Conservation (phyloP, 2,888 invertebrate species). For the Drosophila engyochracea region DNA sequence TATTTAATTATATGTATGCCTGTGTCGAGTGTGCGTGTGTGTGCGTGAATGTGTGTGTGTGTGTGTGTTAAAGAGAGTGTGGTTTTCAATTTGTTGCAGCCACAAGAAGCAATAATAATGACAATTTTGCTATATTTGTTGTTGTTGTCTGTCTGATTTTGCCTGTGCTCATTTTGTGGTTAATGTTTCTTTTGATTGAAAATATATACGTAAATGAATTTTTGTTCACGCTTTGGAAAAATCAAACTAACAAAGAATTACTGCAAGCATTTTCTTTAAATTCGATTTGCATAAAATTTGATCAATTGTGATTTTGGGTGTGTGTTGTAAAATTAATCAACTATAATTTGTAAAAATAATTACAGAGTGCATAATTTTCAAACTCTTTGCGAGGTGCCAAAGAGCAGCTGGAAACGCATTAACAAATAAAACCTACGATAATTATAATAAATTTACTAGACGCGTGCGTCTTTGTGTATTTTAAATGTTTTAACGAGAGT, state of each 20-base stretch:
- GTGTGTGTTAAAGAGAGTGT: conserved; percentile 41
- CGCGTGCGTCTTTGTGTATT: conserved; percentile 48
- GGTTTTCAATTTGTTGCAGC: conserved; percentile 55
- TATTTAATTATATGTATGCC: conserved; percentile 47
- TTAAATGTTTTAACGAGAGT: conserved; percentile 44
- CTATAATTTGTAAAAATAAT: conserved; percentile 2
- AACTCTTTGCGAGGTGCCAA: conserved; percentile 43
- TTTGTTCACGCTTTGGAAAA: conserved; percentile 34
- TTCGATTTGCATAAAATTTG: neutral
- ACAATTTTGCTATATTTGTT: conserved; percentile 18
- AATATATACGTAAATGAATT: conserved; percentile 24
- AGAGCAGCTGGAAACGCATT: conserved; percentile 42
- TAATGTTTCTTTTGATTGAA: conserved; percentile 40
- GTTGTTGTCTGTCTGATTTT: conserved; percentile 47
- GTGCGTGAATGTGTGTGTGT: neutral
- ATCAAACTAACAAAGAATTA: neutral
- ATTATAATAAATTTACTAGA: conserved; percentile 15
- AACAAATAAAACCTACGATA: conserved; percentile 13
- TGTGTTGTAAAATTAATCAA: neutral
- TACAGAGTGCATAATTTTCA: conserved; percentile 52
- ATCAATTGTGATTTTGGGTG: conserved; percentile 18
- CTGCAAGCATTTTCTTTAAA: neutral
- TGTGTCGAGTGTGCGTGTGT: conserved; percentile 7
- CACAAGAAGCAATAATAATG: conserved; percentile 45
- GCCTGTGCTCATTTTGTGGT: conserved; percentile 44